A percentile compares a stretch with the other conserved stretches of the same genome.
Evolutionary conservation across 2,888 invertebrate genomes (phyloP).

Genomic region (Disparrhopalites patrizii): DNA sequence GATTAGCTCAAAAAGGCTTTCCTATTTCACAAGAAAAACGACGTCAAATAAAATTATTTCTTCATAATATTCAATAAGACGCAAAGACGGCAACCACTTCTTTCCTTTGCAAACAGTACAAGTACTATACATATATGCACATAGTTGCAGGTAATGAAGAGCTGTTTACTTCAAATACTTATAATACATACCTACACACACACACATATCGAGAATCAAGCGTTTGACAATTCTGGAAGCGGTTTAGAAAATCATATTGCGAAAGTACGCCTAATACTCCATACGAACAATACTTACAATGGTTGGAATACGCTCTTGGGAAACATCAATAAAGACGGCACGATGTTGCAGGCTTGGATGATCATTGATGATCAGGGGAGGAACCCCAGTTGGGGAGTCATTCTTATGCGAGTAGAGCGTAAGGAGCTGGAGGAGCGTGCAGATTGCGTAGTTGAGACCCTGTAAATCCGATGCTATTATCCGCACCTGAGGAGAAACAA

Average conservation of each 20-base stretch:
- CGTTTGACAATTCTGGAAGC: no score
- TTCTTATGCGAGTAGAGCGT: constrained; percentile 53
- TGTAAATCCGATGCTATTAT: constrained; percentile 58
- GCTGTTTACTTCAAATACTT: no score
- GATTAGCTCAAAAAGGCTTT: constrained; percentile 56
- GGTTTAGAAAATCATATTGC: no score
- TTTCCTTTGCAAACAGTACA: no score
- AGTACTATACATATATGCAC: no score
- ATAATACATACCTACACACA: no score
- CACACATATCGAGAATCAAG: no score
- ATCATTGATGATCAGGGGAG: constrained; percentile 57
- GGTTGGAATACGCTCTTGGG: constrained; percentile 58
- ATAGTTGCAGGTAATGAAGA: no score
- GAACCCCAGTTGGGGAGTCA: constrained; percentile 50
- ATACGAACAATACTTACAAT: constrained; percentile 50
- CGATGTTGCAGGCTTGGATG: constrained; percentile 58
- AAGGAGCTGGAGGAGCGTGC: constrained; percentile 58
- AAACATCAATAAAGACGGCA: constrained; percentile 60
- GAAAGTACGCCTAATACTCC: no score
- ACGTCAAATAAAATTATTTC: no score
- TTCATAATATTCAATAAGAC: no score
- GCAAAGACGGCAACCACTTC: no score
- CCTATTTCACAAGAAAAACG: constrained; percentile 50
- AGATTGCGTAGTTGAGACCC: constrained; percentile 59
- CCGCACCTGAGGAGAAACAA: constrained; percentile 51